phyloP scores from a whole-genome alignment of 2,113 vertebrate species.

The Oreotrochilus melanogaster region DNA sequence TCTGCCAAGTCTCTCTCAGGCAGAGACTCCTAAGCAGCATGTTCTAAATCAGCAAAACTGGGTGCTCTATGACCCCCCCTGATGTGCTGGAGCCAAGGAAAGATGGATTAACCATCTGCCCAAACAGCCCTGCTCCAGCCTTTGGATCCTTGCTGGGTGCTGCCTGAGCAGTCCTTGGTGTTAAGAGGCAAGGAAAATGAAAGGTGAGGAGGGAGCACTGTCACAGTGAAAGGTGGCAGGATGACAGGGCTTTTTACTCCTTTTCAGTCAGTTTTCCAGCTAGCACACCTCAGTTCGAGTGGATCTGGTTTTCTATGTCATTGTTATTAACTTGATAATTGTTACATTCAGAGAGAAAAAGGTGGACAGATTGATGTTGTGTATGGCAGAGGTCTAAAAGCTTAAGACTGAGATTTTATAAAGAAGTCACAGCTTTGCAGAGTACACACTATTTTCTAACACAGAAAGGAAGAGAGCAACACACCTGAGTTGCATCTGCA shows the following conservation, averaged over 20 bases:
- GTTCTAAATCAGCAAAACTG: neutral
- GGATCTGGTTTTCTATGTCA: neutral
- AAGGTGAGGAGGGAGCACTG: neutral
- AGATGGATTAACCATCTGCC: conserved; percentile 13
- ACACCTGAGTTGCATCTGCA: neutral
- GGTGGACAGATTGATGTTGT: neutral
- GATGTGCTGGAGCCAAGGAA: neutral
- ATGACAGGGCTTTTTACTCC: neutral
- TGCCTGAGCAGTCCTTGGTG: neutral
- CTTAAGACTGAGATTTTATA: neutral
- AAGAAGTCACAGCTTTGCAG: neutral
- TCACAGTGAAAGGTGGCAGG: neutral
- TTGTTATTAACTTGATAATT: neutral
- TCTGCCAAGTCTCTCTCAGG: neutral
- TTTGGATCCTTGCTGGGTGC: neutral
- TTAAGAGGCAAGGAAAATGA: neutral
- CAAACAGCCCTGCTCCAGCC: conserved; percentile 10
- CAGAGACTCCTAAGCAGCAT: neutral
- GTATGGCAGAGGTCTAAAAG: neutral
- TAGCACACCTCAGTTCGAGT: neutral
- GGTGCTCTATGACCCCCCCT: neutral
- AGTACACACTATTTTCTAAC: neutral
- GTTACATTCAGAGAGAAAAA: neutral
- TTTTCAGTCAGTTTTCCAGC: neutral
- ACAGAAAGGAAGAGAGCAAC: neutral